Evolutionary conservation across 1,140 invertebrate genomes (phyloP).

Genomic region (Colletes latitarsis): DNA sequence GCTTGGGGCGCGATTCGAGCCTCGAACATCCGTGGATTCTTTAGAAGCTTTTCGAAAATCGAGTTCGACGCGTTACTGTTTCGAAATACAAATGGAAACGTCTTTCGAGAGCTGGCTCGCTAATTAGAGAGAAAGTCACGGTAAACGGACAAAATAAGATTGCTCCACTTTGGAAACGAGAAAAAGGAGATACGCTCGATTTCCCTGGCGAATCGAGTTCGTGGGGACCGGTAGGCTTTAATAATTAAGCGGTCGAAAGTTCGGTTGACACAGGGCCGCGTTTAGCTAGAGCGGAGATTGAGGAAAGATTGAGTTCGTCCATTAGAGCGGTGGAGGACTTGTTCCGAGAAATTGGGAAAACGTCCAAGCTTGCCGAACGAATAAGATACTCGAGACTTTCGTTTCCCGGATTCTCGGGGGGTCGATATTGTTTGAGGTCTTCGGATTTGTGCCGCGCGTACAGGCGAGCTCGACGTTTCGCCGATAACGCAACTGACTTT

Average conservation of each 20-base stretch:
- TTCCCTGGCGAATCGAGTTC: not conserved
- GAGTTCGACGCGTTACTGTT: no score
- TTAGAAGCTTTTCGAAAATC: no score
- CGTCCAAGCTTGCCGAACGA: not conserved
- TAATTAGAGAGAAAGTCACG: no score
- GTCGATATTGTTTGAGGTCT: not conserved
- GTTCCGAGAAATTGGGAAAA: not conserved
- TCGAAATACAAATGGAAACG: no score
- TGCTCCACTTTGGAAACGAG: not conserved
- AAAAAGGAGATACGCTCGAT: not conserved
- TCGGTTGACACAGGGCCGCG: not conserved
- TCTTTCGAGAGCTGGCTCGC: no score
- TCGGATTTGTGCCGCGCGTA: not conserved
- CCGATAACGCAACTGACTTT: not conserved
- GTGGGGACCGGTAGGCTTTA: not conserved
- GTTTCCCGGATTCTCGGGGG: not conserved
- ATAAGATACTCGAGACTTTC: not conserved
- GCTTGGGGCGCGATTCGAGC: no score
- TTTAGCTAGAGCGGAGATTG: not conserved
- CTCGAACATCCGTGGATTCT: no score
- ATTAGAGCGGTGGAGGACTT: not conserved
- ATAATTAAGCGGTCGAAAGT: not conserved
- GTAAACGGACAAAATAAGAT: no score
- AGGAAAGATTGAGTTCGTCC: not conserved
- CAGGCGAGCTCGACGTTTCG: not conserved